These are phyloP conservation scores for Pseudochirops corinnae DNA, from an alignment of 2,797 vertebrate species.

Conservation along the genomic window DNA sequence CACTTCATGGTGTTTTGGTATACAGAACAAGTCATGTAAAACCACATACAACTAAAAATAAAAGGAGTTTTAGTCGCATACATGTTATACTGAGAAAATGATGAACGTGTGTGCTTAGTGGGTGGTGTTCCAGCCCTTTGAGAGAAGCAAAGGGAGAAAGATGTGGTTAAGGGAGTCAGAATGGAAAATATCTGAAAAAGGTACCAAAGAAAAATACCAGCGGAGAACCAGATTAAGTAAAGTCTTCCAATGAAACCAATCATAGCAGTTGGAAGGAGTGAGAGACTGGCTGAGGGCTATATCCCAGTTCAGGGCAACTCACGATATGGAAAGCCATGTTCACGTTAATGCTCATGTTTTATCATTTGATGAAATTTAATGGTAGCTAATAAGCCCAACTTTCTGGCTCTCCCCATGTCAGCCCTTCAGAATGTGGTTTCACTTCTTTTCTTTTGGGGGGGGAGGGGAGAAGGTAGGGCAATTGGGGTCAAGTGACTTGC, in stretches of 20 bases:
- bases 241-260: neutral
- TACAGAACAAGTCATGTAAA: slow-evolving; percentile 23
- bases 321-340: neutral
- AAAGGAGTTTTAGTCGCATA: neutral
- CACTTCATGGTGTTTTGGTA: neutral
- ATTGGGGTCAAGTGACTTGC: too few relatives aligned
- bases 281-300: neutral
- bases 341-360: neutral
- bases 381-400: neutral
- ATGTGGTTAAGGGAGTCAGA: neutral
- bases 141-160: neutral
- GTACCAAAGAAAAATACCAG: neutral
- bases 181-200: neutral
- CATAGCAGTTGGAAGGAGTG: neutral
- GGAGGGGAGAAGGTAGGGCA: too few relatives aligned
- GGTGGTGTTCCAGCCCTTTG: neutral
- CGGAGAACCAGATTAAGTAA: neutral
- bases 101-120: neutral
- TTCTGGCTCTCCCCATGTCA: neutral
- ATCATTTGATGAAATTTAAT: neutral
- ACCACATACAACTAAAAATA: neutral
- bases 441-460: neutral
- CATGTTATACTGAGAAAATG: neutral
- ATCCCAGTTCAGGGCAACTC: neutral
- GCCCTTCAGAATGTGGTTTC: neutral